Conservation (phyloP, 2,113 vertebrate genomes). For the Ciconia maguari region DNA sequence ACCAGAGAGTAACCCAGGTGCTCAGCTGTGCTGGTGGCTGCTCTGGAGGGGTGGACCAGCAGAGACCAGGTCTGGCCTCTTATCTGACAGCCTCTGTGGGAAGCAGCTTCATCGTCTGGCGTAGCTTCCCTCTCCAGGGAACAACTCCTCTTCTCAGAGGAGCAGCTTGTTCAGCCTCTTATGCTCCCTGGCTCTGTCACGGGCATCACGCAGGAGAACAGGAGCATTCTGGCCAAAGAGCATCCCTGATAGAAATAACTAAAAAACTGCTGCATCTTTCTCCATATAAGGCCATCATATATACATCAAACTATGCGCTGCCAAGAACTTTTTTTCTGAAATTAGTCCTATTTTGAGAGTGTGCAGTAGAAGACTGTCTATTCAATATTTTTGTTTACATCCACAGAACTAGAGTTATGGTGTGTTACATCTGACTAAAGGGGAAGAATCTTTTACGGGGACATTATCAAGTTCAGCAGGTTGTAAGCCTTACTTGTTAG, state of each 20-base stretch:
- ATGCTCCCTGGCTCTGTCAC: fast-evolving
- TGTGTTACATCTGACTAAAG: background rate
- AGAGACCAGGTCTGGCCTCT: background rate
- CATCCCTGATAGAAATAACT: background rate
- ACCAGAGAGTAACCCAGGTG: background rate
- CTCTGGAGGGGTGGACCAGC: background rate
- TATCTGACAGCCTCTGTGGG: background rate
- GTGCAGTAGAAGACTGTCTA: background rate
- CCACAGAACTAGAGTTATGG: background rate
- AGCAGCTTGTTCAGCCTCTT: background rate
- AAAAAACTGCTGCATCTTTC: background rate
- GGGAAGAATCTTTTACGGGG: background rate
- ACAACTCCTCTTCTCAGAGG: background rate
- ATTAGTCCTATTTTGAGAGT: background rate
- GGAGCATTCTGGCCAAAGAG: background rate
- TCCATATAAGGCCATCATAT: background rate
- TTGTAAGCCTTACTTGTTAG: background rate
- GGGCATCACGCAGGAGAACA: background rate
- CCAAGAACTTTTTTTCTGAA: background rate
- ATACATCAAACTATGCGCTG: background rate
- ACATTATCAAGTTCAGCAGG: background rate
- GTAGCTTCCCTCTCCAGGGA: background rate
- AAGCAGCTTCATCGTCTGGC: background rate
- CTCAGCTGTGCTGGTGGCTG: background rate
- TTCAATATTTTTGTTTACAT: background rate